phyloP scores from a whole-genome alignment of 2,888 invertebrate species.

The Mythimna impura region DNA sequence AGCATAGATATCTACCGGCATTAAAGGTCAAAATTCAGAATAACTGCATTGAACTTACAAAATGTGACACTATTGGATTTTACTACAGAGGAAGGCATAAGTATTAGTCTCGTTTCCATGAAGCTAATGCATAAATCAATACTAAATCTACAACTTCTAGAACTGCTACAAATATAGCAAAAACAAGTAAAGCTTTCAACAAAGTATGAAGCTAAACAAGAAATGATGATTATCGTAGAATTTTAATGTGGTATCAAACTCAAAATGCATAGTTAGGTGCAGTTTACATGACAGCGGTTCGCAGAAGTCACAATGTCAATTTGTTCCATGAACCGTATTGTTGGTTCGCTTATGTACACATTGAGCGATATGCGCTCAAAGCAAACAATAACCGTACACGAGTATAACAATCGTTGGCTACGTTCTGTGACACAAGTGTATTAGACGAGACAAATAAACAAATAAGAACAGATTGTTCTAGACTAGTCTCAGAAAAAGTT shows the following conservation, averaged over 20 bases:
- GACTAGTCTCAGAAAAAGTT: not conserved
- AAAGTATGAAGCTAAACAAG: constrained; percentile 3
- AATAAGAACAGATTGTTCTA: constrained; percentile 19
- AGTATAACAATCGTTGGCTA: constrained; percentile 58
- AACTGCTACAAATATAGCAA: not conserved
- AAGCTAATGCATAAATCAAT: constrained; percentile 7
- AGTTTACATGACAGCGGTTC: constrained; percentile 60
- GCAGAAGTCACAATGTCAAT: constrained; percentile 66
- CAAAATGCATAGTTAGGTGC: constrained; percentile 37
- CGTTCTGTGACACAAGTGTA: constrained; percentile 56
- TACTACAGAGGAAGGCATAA: not conserved
- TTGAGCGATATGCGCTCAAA: constrained; percentile 60
- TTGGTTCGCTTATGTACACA: constrained; percentile 68
- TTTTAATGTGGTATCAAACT: constrained; percentile 25
- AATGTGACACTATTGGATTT: constrained; percentile 4
- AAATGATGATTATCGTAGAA: constrained; percentile 34
- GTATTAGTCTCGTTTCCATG: not conserved
- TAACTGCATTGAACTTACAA: not conserved
- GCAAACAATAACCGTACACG: constrained; percentile 63
- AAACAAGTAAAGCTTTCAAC: constrained; percentile 30
- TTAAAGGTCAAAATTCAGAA: not conserved
- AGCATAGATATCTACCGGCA: not conserved
- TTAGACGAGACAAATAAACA: constrained; percentile 26
- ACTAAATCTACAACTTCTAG: constrained; percentile 6
- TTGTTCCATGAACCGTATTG: constrained; percentile 68